Base-by-base conservation (phyloP, 64 coral and sea anemone species). In the Pocillopora damicornis region DNA sequence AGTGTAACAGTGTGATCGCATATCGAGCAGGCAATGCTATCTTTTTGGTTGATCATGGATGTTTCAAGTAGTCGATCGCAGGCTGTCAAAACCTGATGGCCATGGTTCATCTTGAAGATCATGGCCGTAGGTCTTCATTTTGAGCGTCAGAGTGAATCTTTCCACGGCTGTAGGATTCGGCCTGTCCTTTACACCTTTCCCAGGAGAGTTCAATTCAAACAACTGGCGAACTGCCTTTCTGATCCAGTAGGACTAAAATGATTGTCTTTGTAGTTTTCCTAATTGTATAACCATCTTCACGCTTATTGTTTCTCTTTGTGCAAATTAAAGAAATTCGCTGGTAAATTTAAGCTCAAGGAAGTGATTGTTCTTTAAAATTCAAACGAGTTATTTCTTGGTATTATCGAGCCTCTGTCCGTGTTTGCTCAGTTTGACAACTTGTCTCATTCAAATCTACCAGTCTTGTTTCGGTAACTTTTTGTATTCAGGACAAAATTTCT, bases 371-470 rank as follows among this genome's bases (percentile, higher is more conserved):
- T 63, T 81, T 6, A 81, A 23, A 36, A 81, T 15, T 59, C 79
- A 81, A 81, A 5, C 79, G 79, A 26, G 79, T 15, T 34, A 35
- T 16, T 81, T 81, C 23, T n/a, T 35, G 79, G 17, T 35, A 81
- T 15, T 62, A 81, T 1, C 11, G 6, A 7, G n/a, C 79, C 63
- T 81, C 60, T 16, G 36, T 63, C 59, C 23, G 58, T 59, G 61
- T 63, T 61, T 5, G 59, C 9, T 59, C 63, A 11, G 79, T 34
- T 16, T 34, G 36, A 36, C 9, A 17, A 35, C 2, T 81, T 81
- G 25, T 17, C 35, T 81, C 25, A 81, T 17, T 63, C n/a, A 51
- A 60, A 79, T 61, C 15, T 35, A 62, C 25, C n/a, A 1, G 37
- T 17, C 1, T 30, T 30, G 1, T n/a, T 16, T 81, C 25, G 23